Percentiles rank a stretch among this genome's conserved stretches.
phyloP scores from a whole-genome alignment of 2,113 vertebrate species.

The Hippolais icterina region DNA sequence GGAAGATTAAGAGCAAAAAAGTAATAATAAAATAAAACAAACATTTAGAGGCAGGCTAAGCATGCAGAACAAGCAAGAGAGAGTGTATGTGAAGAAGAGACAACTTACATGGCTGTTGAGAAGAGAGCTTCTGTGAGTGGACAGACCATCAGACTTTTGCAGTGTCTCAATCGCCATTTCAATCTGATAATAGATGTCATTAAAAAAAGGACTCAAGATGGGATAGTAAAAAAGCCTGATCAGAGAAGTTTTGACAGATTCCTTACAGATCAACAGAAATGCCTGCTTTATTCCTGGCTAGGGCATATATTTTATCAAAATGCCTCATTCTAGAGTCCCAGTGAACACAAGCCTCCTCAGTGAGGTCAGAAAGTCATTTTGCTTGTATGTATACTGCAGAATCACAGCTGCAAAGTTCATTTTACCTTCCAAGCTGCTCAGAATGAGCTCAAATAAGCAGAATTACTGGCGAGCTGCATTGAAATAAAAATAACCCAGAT shows the following conservation, averaged over 20 bases:
- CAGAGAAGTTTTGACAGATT: conserved; percentile 78
- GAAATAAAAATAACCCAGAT: conserved; percentile 41
- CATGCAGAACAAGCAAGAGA: conserved; percentile 82
- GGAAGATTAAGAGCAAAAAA: conserved; percentile 72
- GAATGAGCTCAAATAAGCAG: conserved; percentile 30
- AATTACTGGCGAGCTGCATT: conserved; percentile 15
- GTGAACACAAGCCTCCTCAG: not conserved
- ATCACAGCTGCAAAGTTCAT: not conserved
- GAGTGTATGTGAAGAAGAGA: conserved; percentile 78
- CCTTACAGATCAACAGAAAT: conserved; percentile 65
- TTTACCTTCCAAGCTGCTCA: not conserved
- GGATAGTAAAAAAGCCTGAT: conserved; percentile 82
- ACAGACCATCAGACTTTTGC: conserved; percentile 88
- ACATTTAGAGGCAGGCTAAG: conserved; percentile 77
- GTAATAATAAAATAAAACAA: conserved; percentile 74
- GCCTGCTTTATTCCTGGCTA: conserved; percentile 46
- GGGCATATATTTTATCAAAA: conserved; percentile 20
- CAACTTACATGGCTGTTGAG: conserved; percentile 90
- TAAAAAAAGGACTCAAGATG: conserved; percentile 86
- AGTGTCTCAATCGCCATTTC: conserved; percentile 90
- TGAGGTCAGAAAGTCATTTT: not conserved
- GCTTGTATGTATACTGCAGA: not conserved
- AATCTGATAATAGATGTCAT: conserved; percentile 90
- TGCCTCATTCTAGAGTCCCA: not conserved
- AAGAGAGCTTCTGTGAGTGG: conserved; percentile 87